Percentiles rank a stretch among this genome's conserved stretches.
These are phyloP conservation scores for Athetis lepigone DNA, from an alignment of 2,888 invertebrate genomes.

Conservation along the genomic window DNA sequence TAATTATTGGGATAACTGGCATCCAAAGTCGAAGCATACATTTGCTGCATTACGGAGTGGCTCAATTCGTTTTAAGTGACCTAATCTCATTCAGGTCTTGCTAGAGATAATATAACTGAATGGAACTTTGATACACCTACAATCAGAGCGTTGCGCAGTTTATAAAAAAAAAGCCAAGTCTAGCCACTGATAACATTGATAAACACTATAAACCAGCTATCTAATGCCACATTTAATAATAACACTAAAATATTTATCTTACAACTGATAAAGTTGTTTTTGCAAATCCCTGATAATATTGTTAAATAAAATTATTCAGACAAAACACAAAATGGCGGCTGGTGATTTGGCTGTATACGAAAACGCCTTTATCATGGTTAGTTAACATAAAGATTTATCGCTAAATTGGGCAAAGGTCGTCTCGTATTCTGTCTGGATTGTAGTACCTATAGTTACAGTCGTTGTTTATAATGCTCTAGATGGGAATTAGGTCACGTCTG, in stretches of 20 bases:
- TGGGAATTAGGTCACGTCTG: slow-evolving; percentile 53
- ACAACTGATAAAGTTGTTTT: slow-evolving; percentile 69
- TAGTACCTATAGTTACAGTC: slow-evolving; percentile 6
- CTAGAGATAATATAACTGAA: slow-evolving; percentile 15
- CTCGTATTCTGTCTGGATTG: slow-evolving; percentile 34
- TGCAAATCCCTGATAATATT: slow-evolving; percentile 46
- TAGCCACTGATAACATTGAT: slow-evolving; percentile 40
- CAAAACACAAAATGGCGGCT: slow-evolving; percentile 44
- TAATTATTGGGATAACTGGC: too few species aligned
- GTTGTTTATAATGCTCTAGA: slow-evolving; percentile 35
- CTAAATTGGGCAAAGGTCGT: slow-evolving; percentile 45
- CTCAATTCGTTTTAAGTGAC: too few species aligned
- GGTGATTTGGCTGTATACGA: slow-evolving; percentile 17
- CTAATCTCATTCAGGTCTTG: background rate
- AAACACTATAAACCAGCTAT: slow-evolving; percentile 52
- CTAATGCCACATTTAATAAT: slow-evolving; percentile 37
- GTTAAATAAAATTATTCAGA: slow-evolving; percentile 45
- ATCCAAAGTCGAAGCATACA: too few species aligned
- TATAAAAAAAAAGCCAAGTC: slow-evolving; percentile 9
- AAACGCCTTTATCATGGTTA: slow-evolving; percentile 41
- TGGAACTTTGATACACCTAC: background rate
- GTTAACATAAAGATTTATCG: slow-evolving; percentile 34
- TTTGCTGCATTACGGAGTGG: too few species aligned
- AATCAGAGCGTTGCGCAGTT: slow-evolving; percentile 7
- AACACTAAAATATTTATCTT: slow-evolving; percentile 63